Base-by-base conservation (phyloP, 2,888 invertebrate genomes). In the Ellobium chinense region DNA sequence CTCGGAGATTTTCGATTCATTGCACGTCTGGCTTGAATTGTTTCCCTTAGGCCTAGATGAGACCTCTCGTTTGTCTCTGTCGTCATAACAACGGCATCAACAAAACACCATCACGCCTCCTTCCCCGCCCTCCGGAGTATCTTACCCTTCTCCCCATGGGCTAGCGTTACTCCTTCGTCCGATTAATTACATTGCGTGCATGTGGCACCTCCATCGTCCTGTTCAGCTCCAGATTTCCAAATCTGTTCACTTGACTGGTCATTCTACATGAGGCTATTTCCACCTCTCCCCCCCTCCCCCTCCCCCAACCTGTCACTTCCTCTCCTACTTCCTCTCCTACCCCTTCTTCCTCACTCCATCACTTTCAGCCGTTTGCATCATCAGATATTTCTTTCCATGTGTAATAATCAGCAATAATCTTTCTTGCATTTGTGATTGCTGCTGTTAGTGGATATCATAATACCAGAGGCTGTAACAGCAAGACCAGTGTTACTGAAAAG, bases 71-170 rank as follows among this genome's bases (percentile, higher is more conserved):
- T 70, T 70, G 36, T 70, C 34, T 34, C 56, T 56, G 70, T 58
- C 36, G 70, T 34, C 56, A 70, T 70, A 70, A 70, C 70, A 70
- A 34, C 70, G n/a, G 12, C 58, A 58, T 70, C 56, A 70, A 56
- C 36, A 70, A 34, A 70, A 46, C 46, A 14, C 39, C n/a, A 12
- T 39, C 18, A n/a, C 46, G 2, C 3, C 24, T 54, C 31, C 31
- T 70, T 70, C 54, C 56, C 12, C 27, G 4, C 14, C 12, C 39
- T 3, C 46, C 7, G 14, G 18, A 14, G 27, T 27, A 14, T 62
- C 29, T 14, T 27, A 14, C 62, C 62, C 27, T 29, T 62, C 62
- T 7, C 29, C 62, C 27, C 27, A 4, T 29, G 24, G n/a, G 14
- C 29, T 62, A 4, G 24, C 27, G 7, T 46, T 46, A 12, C 9